Evolutionary conservation across 2,797 vertebrate species (phyloP).

Genomic region (Ammospiza maritima): DNA sequence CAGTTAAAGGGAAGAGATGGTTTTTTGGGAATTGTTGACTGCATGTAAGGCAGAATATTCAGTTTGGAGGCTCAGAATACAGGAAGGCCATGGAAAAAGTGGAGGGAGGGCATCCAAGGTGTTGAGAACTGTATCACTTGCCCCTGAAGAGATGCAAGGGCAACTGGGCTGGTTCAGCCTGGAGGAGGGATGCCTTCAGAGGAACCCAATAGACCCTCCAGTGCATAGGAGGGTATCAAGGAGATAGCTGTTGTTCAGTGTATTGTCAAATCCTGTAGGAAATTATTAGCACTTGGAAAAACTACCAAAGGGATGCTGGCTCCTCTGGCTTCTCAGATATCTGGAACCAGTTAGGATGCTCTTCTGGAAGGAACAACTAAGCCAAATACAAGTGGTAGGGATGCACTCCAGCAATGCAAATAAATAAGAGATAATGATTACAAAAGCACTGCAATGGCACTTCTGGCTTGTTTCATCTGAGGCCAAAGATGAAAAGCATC

Average conservation of each 20-base stretch:
- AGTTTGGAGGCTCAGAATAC: no score
- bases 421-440: background rate
- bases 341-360: background rate
- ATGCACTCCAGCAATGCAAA: background rate
- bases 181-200: background rate
- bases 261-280: background rate
- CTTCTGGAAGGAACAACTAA: background rate
- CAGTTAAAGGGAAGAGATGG: background rate
- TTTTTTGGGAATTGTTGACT: background rate
- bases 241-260: background rate
- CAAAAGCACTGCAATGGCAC: background rate
- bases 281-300: background rate
- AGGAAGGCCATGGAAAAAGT: background rate
- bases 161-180: background rate
- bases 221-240: background rate
- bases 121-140: background rate
- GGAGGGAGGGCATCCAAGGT: background rate
- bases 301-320: background rate
- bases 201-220: background rate
- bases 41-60: background rate
- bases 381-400: background rate
- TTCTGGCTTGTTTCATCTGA: background rate
- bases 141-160: background rate
- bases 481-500: background rate
- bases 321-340: background rate